Conservation (phyloP, 2,113 vertebrate species). For the Lipotes vexillifer region DNA sequence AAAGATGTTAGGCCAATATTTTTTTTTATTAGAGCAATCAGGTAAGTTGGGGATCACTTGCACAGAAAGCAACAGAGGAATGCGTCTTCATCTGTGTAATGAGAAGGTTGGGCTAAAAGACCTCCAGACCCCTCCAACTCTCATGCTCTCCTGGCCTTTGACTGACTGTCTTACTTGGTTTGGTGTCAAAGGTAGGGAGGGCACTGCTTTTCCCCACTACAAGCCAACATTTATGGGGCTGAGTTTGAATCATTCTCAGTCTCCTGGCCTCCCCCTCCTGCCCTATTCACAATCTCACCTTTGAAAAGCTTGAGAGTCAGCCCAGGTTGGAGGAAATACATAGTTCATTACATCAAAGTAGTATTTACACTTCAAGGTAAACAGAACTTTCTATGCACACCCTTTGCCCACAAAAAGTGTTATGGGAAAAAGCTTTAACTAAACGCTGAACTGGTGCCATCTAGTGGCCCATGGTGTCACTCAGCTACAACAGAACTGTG, state of each 20-base stretch:
- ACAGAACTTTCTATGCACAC: background rate
- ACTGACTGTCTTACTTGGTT: background rate
- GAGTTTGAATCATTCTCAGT: background rate
- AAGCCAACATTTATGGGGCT: background rate
- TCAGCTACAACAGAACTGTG: background rate
- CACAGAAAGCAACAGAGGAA: background rate
- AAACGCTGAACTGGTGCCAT: background rate
- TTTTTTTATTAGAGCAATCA: background rate
- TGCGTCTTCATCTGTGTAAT: background rate
- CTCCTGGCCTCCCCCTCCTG: background rate
- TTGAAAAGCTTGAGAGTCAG: background rate
- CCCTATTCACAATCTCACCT: background rate
- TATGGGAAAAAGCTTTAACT: background rate
- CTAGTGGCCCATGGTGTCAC: constrained; percentile 12
- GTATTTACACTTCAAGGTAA: background rate
- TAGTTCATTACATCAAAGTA: background rate
- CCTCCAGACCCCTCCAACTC: background rate
- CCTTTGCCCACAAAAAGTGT: background rate
- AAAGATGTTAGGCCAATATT: background rate
- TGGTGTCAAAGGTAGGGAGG: too few relatives aligned
- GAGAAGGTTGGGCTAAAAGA: background rate
- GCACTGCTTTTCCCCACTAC: background rate
- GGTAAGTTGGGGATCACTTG: background rate
- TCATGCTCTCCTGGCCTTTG: background rate
- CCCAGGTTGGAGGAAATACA: background rate